Evolutionary conservation across 1,140 invertebrate genomes (phyloP).

Genomic region (Aphelenchoides fujianensis): DNA sequence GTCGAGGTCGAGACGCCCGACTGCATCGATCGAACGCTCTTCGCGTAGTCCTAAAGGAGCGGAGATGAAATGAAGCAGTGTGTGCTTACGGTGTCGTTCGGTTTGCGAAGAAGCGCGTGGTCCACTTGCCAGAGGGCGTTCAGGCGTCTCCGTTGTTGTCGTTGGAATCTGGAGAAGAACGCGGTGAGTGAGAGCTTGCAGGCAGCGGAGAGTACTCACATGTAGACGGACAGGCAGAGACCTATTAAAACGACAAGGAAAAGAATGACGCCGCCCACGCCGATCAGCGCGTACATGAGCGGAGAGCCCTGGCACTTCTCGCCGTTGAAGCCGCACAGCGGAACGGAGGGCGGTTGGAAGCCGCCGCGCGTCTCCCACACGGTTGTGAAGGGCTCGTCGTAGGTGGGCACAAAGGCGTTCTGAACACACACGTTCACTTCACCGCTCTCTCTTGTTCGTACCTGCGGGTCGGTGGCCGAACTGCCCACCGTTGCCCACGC

Average conservation of each 20-base stretch:
- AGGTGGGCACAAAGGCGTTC: not conserved
- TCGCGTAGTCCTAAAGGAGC: not conserved
- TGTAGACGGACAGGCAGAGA: not conserved
- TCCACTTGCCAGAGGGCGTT: slow-evolving; percentile 18
- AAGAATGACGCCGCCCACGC: not conserved
- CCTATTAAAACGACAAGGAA: not conserved
- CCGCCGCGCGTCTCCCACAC: slow-evolving; percentile 39
- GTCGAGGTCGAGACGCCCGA: not conserved
- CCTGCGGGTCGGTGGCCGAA: not conserved
- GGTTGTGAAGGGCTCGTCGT: not conserved
- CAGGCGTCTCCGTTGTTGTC: slow-evolving; percentile 1
- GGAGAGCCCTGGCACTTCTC: slow-evolving; percentile 26
- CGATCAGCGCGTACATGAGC: not conserved
- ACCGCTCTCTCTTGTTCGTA: no score
- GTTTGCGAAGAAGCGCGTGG: not conserved
- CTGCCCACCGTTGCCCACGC: not conserved
- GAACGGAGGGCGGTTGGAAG: slow-evolving; percentile 23
- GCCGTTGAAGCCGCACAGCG: slow-evolving; percentile 26
- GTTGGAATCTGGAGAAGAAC: not conserved
- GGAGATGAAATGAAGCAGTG: no score
- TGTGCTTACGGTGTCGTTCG: not conserved
- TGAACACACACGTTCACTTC: not conserved
- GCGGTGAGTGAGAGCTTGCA: not conserved
- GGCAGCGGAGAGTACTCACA: not conserved
- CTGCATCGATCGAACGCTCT: slow-evolving; percentile 7